Evolutionary conservation across 2,797 vertebrate genomes (phyloP), one percentile per base, ranked within the genome.

Genomic region (Myripristis jacobus): DNA sequence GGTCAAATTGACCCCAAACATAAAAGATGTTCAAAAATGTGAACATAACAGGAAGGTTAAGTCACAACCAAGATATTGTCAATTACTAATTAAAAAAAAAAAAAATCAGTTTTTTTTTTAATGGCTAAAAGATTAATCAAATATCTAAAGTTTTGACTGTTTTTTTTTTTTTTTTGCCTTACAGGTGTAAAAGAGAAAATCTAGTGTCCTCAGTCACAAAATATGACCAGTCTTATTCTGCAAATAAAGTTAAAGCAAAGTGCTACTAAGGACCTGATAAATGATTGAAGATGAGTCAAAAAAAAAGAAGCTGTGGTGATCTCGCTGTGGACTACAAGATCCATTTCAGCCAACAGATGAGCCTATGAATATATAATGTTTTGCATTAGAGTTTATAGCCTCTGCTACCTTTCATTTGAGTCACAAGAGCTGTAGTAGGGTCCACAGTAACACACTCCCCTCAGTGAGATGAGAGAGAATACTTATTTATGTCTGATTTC

Each of bases 401-500:
- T 59, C 29, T 53, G 19, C 38, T 47, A 21, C 51, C 51, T 62
- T 73, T 75, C n/a, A 58, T 55, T 63, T 22, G 25, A 80, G 38
- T 55, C 12, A 76, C 46, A 71, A 29, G 60, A 53, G 43, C 52
- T 47, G 31, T 2, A 44, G 13, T 22, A 15, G 21, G 47, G 15
- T 24, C 25, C 11, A 62, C 10, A 52, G 64, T 56, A 59, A 54
- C 67, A 10, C 34, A 52, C 44, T 61, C 58, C n/a, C 15, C 18
- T 67, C 51, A 62, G 73, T 70, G 56, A 54, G 68, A 82, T 55
- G 27, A 74, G 70, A 63, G 41, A 74, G 65, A 57, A 63, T 62
- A 62, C 81, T 75, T 79, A 76, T 67, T 75, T 81, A 80, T 36
- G 78, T 85, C 69, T 73, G 74, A 82, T 80, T 90, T 89, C 67